Evolutionary conservation across 2,113 vertebrate species (phyloP), one percentile per base, ranked within the genome.

Genomic region (Cynocephalus volans): DNA sequence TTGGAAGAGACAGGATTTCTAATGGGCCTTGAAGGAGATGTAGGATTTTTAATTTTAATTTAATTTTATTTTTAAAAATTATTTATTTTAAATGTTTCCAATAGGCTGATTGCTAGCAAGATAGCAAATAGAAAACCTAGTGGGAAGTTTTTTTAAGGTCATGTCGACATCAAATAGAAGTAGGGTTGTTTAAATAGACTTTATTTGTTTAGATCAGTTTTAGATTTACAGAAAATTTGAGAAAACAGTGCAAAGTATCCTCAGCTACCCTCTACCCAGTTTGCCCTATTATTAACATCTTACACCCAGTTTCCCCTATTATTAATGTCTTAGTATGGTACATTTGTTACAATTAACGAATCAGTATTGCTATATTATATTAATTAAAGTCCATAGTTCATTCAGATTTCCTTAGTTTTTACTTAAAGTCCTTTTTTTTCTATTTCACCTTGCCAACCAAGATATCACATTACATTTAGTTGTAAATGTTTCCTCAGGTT

Each of bases 381-480:
- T 75, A 91, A 67, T 13, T 41, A 10, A 95, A 88, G 23, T 70
- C 23, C 21, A 70, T 48, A 86, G 58, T 86, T 94, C 80, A 52
- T 84, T 96, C n/a, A 69, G 4, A 88, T 94, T 60, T 80, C 24
- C n/a, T 73, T 52, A 45, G 8, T 79, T 92, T 91, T 90, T 36
- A 31, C n/a, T 8, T 80, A 41, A 45, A 58, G 4, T 56, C 8
- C 2, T 45, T 80, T 41, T 92, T 80, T 70, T 73, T 24, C 18
- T 88, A 14, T 73, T 79, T 14, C 1, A 79, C 15, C 33, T 84
- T 91, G 48, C 54, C 48, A 84, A 7, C 72, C 18, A 88, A 64
- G 64, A 33, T 73, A 65, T 10, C 6, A 67, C 24, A 54, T 65
- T 73, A 56, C 23, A 28, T 88, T 64, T 88, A 95, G 9, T 41